These are phyloP conservation scores for Heliocidaris erythrogramma DNA, from an alignment of 35 echinoderm and acorn worm species.

Conservation along the genomic window DNA sequence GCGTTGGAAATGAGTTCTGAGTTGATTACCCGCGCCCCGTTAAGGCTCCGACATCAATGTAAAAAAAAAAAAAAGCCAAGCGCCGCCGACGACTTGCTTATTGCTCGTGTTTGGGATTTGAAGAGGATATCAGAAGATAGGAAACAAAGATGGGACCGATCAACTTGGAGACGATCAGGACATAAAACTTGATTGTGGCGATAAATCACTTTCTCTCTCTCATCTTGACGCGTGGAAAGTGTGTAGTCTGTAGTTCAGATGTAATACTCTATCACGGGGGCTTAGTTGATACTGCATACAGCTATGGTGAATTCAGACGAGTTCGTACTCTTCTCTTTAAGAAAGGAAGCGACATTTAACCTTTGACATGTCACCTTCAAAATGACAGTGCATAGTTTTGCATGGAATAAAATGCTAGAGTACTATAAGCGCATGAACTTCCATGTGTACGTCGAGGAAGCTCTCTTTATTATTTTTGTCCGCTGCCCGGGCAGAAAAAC, in stretches of 20 bases:
- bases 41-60: neutral
- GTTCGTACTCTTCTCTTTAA: neutral
- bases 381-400: neutral
- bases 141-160: neutral
- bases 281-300: neutral
- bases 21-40: neutral
- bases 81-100: neutral
- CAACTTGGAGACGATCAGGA: neutral
- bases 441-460: neutral
- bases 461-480: neutral
- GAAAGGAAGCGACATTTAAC: neutral
- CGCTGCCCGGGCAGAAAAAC: neutral
- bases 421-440: neutral
- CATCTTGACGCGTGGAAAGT: neutral
- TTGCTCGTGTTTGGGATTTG: neutral
- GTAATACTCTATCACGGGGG: neutral
- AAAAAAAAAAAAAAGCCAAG: neutral
- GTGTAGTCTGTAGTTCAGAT: constrained; percentile 3
- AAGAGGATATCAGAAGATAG: neutral
- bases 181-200: neutral
- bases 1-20: neutral
- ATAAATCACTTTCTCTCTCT: constrained; percentile 2
- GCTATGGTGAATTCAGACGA: neutral
- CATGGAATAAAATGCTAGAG: neutral
- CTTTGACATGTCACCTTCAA: neutral